A percentile compares a stretch with the other conserved stretches of the same genome.
Conservation (phyloP, 2,113 vertebrate species). For the Aspidoscelis tigris region DNA sequence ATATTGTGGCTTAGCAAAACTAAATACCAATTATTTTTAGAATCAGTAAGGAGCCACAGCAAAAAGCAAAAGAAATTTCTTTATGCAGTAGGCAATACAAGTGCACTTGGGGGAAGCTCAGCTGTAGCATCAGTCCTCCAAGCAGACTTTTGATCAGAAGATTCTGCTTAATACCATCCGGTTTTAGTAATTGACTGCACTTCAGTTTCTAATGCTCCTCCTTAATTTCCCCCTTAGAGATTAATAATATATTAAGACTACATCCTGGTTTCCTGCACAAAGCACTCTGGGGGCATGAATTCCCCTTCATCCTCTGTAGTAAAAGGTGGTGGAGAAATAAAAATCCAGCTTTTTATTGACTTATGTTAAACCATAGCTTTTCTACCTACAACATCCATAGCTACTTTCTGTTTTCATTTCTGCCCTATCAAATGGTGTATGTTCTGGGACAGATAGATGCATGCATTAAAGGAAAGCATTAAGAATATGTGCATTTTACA, state of each 20-base stretch:
- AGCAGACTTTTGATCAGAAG: background rate
- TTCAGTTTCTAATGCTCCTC: slow-evolving; percentile 36
- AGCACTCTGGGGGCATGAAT: slow-evolving; percentile 66
- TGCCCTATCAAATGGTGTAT: background rate
- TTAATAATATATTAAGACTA: slow-evolving; percentile 57
- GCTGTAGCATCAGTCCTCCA: background rate
- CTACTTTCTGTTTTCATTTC: background rate
- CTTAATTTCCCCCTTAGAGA: slow-evolving; percentile 55
- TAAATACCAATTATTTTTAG: background rate
- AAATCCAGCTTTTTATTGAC: slow-evolving; percentile 10
- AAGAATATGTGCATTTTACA: background rate
- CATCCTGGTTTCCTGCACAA: slow-evolving; percentile 64
- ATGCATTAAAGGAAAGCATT: background rate
- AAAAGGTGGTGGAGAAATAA: slow-evolving; percentile 54
- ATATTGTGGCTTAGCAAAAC: background rate
- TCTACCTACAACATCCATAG: background rate
- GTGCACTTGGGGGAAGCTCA: background rate
- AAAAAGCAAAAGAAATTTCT: background rate
- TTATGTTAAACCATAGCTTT: background rate
- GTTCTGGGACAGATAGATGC: background rate
- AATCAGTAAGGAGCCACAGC: background rate
- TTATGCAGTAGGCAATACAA: background rate
- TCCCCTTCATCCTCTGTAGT: slow-evolving; percentile 53
- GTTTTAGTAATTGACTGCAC: slow-evolving; percentile 29
- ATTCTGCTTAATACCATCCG: slow-evolving; percentile 25